Base-by-base conservation (phyloP, 1,140 invertebrate genomes). In the Conus ventricosus region DNA sequence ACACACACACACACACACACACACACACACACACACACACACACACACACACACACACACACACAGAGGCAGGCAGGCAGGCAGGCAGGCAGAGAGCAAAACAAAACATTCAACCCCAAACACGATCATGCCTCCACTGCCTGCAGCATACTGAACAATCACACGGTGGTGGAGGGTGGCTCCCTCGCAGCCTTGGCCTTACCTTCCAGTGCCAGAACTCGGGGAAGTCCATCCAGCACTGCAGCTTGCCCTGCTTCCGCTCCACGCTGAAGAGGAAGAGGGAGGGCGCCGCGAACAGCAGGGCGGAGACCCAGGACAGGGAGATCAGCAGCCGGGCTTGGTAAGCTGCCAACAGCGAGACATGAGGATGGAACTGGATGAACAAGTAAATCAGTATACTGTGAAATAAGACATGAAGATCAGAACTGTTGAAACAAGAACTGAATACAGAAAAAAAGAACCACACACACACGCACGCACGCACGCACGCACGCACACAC, bases 271-370 rank as follows among this genome's bases (percentile, higher is more conserved):
- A 91, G 5, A 92, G 60, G 76, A 91, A 91, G 8, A 91, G 53
- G 57, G 90, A 60, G 13, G 91, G 92, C 10, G 88, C 39, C 7
- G 92, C 89, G 82, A 92, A 92, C 27, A 91, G 20, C 11, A 92
- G 53, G 10, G 90, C 89, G 5, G 89, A 83, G 0, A 91, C 90
- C 98, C 98, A 99, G 0, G 98, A 98, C 6, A 96, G 96, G 2
- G 96, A 96, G 5, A 99, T 97, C 81, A 99, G 95, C 76, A 97
- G 95, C 91, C 97, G 96, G 0, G 98, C 98, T 92, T 98, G 96
- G 95, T 97, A 97, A 97, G 97, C 98, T 98, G 95, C 20, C 5
- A 87, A 15, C 80, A 10, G 39, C 76, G 25, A 7, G 67, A 1
- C 10, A 20, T 20, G 4, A 75, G 17, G 23, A 75, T 8, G 23